A percentile compares a stretch with the other conserved stretches of the same genome.
These are phyloP conservation scores for Eucriotettix oculatus DNA, from an alignment of 2,888 invertebrate genomes.

Conservation along the genomic window DNA sequence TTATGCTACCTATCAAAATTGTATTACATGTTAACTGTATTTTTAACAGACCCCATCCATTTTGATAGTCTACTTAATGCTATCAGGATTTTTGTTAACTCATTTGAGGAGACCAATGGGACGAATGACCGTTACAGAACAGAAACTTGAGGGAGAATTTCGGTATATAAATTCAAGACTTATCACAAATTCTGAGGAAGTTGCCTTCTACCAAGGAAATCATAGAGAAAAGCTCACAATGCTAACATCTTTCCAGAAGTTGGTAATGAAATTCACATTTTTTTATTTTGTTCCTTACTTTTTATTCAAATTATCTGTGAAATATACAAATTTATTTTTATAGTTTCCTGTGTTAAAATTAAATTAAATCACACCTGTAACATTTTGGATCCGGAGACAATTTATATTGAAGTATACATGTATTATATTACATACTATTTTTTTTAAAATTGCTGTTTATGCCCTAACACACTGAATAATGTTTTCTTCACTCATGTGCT, in stretches of 20 bases:
- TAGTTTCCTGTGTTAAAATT: too few species aligned
- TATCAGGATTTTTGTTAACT: conserved; percentile 77
- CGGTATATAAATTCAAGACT: conserved; percentile 90
- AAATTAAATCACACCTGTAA: too few species aligned
- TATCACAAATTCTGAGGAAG: conserved; percentile 92
- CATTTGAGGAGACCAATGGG: conserved; percentile 77
- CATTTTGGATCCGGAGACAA: too few species aligned
- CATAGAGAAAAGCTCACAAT: conserved; percentile 72
- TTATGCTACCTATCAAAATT: too few species aligned
- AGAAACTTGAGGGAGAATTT: conserved; percentile 96
- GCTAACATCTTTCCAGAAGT: conserved; percentile 73
- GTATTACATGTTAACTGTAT: conserved; percentile 8
- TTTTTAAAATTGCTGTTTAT: too few species aligned
- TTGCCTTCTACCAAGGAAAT: conserved; percentile 42
- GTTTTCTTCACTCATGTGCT: too few species aligned
- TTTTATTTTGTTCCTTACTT: too few species aligned
- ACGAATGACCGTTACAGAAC: conserved; percentile 80
- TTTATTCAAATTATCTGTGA: too few species aligned
- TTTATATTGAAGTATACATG: too few species aligned
- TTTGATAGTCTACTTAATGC: conserved; percentile 72
- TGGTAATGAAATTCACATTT: conserved; percentile 28
- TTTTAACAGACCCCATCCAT: conserved; percentile 63
- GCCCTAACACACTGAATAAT: too few species aligned
- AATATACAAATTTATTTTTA: too few species aligned
- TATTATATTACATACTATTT: too few species aligned